Evolutionary conservation across 2,888 invertebrate genomes (phyloP), one percentile per base, ranked within the genome.

Genomic region (Agrotis clavis): DNA sequence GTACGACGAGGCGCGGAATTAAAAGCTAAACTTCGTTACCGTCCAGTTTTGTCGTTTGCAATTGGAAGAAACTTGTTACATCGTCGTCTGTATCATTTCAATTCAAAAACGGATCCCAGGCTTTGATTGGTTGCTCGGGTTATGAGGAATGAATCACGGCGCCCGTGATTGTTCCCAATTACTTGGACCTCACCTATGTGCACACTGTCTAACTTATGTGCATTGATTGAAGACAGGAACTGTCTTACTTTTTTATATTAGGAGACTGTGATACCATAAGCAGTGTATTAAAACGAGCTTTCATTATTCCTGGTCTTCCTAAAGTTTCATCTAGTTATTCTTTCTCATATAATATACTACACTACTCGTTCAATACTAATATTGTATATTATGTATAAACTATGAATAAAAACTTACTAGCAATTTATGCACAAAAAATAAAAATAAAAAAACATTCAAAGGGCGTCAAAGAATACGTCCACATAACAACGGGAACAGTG

Each of bases 61-160:
- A 94, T 93, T 92, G 94, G 94, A 95, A 95, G 94, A 94, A 95
- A 95, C 95, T 94, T 94, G 95, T 95, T 95, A 94, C 91, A 90
- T 91, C 91, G 92, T 82, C 81, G 92, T 82, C 81, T 92, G 91
- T 93, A 94, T 94, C 94, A 95, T 95, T 95, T 91, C 94, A 95
- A 95, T 95, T 95, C 94, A 90, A 92, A 93, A 95, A 92, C 94
- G 94, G 94, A 95, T 94, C 92, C 90, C 88, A 89, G 87, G 87
- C 89, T 92, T 93, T 96, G 95, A 96, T 96, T 96, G 95, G 94
- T 92, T 94, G 91, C 90, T 88, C 90, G 88, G 85, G 88, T 88
- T 88, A 88, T 88, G 89, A 90, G 88, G 88, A 87, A 88, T 87
- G 89, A 87, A 89, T 90, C 88, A 90, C 84, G 83, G 74, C 79